Conservation (phyloP, 2,113 vertebrate species). For the Zosterops pallidus region DNA sequence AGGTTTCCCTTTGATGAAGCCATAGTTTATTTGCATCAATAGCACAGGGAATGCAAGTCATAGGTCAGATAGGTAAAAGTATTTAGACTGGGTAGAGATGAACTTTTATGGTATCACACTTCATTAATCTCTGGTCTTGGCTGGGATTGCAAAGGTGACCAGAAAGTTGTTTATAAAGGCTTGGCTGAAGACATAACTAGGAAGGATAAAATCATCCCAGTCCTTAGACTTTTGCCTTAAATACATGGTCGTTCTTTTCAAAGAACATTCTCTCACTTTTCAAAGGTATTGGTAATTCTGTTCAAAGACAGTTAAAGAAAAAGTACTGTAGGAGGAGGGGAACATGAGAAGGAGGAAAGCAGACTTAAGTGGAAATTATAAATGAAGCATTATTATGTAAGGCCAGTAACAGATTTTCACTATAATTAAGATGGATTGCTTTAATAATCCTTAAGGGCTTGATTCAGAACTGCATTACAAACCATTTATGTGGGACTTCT, state of each 20-base stretch:
- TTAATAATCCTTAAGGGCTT: conserved; percentile 65
- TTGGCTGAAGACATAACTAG: not conserved
- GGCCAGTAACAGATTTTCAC: conserved; percentile 45
- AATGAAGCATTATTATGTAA: conserved; percentile 60
- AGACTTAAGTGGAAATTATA: conserved; percentile 32
- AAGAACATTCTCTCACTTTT: not conserved
- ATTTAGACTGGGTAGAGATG: not conserved
- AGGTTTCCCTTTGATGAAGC: not conserved
- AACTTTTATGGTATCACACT: not conserved
- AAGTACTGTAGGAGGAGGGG: not conserved
- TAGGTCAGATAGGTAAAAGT: not conserved
- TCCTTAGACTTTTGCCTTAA: not conserved
- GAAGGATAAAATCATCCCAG: not conserved
- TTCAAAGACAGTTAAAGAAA: not conserved
- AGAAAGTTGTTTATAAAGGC: not conserved
- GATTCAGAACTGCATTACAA: conserved; percentile 40
- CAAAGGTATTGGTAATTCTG: not conserved
- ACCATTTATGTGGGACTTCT: conserved; percentile 20
- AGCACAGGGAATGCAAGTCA: not conserved
- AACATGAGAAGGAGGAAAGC: not conserved
- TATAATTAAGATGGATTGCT: conserved; percentile 69
- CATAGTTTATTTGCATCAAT: not conserved
- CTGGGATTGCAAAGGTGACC: not conserved
- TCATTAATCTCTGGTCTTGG: not conserved
- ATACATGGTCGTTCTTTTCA: not conserved